A percentile compares a stretch with the other conserved stretches of the same genome.
These are phyloP conservation scores for Cylindroiulus punctatus DNA, from an alignment of 2,888 invertebrate species.

Conservation along the genomic window DNA sequence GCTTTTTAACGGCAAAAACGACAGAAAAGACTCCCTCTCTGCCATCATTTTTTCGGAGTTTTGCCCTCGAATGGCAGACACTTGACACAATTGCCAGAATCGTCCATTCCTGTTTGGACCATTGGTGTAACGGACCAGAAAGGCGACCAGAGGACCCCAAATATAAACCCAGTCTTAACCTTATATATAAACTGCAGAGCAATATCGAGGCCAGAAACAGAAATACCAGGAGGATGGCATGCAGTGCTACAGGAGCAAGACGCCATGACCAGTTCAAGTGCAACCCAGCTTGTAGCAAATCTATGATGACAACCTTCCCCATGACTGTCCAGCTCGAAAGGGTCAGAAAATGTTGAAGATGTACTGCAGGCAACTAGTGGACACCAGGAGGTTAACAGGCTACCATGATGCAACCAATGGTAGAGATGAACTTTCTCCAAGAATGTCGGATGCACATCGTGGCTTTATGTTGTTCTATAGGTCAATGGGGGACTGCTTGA, in stretches of 20 bases:
- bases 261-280: background rate
- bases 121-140: conserved; percentile 33
- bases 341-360: background rate
- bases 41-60: background rate
- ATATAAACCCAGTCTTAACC: background rate
- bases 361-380: background rate
- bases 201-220: background rate
- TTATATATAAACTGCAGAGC: background rate
- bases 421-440: background rate
- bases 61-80: background rate
- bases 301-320: background rate
- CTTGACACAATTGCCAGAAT: conserved; percentile 39
- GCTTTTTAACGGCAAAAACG: conserved; percentile 18
- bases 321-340: background rate
- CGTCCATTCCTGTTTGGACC: conserved; percentile 49
- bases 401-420: background rate
- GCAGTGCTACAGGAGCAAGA: background rate
- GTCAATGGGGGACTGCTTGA: background rate
- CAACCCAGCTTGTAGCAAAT: background rate
- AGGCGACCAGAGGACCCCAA: background rate
- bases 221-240: background rate
- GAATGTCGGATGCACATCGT: conserved; percentile 22
- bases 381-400: background rate
- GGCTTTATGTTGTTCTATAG: background rate
- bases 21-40: conserved; percentile 27